Conservation (phyloP, 2,113 vertebrate species). For the Eira barbara region DNA sequence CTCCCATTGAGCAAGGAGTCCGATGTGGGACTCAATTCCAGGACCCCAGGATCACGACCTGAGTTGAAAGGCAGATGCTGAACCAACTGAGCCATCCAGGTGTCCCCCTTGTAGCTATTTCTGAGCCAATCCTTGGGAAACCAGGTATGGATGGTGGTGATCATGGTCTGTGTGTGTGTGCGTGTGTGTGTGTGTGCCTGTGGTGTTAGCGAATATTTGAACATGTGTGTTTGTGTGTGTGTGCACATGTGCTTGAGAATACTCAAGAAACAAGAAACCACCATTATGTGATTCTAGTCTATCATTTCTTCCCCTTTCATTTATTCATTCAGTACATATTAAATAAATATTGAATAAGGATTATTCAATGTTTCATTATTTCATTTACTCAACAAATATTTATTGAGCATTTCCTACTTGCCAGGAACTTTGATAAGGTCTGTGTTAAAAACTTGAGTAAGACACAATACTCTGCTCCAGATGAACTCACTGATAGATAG, state of each 20-base stretch:
- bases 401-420: slow-evolving; percentile 15
- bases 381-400: not conserved
- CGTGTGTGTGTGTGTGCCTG: not conserved
- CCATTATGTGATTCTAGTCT: not conserved
- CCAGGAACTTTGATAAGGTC: not conserved
- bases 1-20: not conserved
- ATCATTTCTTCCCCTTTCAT: not conserved
- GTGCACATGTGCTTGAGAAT: not conserved
- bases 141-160: not conserved
- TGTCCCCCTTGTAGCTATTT: not conserved
- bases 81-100: not conserved
- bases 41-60: not conserved
- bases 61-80: not conserved
- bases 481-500: not conserved
- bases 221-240: not conserved
- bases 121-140: not conserved
- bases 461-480: not conserved
- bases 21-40: not conserved
- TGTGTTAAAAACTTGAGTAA: not conserved
- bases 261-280: not conserved
- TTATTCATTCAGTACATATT: not conserved
- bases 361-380: not conserved
- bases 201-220: not conserved
- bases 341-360: not conserved
- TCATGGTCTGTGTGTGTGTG: too few species aligned